phyloP scores from a whole-genome alignment of 2,888 invertebrate genomes.

The Pristionchus mayeri region DNA sequence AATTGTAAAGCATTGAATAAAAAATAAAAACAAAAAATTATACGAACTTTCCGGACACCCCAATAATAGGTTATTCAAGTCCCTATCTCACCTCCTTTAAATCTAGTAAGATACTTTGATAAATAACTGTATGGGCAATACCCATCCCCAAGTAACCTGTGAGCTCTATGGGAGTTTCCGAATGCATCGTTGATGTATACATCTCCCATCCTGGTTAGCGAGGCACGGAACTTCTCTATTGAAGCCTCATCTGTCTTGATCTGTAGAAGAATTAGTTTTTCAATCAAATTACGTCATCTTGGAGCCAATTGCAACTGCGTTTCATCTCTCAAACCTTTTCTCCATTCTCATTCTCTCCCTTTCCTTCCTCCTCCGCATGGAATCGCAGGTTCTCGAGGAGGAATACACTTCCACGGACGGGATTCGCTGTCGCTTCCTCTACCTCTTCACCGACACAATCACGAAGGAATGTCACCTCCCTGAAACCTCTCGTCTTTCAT shows the following conservation, averaged over 20 bases:
- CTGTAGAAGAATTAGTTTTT: slow-evolving; percentile 76
- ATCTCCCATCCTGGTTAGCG: slow-evolving; percentile 93
- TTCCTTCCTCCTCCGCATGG: slow-evolving; percentile 98
- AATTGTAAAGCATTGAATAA: too few relatives aligned
- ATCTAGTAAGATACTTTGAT: slow-evolving; percentile 2
- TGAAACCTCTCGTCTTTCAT: slow-evolving; percentile 65
- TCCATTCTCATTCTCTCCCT: slow-evolving; percentile 91
- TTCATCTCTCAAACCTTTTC: slow-evolving; percentile 82
- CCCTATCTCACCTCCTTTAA: too few relatives aligned
- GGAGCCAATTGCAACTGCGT: too few relatives aligned
- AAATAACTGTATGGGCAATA: too few relatives aligned
- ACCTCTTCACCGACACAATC: slow-evolving; percentile 95
- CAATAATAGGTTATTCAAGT: too few relatives aligned
- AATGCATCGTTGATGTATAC: slow-evolving; percentile 99
- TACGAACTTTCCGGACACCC: too few relatives aligned
- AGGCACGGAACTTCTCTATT: slow-evolving; percentile 89
- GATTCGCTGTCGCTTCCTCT: slow-evolving; percentile 90
- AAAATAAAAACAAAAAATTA: too few relatives aligned
- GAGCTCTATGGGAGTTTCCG: slow-evolving; percentile 92
- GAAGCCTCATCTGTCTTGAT: slow-evolving; percentile 90
- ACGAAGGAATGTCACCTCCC: slow-evolving; percentile 81
- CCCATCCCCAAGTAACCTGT: slow-evolving; percentile 81
- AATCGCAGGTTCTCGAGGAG: slow-evolving; percentile 95
- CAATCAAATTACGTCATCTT: background rate
- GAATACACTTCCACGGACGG: slow-evolving; percentile 90